Percentiles rank a stretch among this genome's conserved stretches.
These are phyloP conservation scores for Macrosiphum euphorbiae DNA, from an alignment of 2,888 invertebrate species.

Conservation along the genomic window DNA sequence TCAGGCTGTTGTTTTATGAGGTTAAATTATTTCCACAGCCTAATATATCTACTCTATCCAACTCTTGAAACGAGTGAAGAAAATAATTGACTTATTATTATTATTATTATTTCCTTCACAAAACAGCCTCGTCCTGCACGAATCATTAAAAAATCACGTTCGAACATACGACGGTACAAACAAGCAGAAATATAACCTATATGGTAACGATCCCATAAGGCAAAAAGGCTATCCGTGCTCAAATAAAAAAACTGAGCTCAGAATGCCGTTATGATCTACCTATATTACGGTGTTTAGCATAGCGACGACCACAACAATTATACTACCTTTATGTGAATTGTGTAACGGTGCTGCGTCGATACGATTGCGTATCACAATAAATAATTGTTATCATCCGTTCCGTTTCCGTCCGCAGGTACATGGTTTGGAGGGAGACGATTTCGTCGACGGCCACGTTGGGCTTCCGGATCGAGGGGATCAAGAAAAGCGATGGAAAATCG, in stretches of 20 bases:
- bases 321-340: neutral
- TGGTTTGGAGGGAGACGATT: conserved; percentile 94
- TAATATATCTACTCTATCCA: too few relatives aligned
- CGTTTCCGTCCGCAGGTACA: conserved; percentile 67
- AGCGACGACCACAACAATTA: neutral
- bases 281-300: neutral
- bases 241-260: neutral
- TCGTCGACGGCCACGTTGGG: conserved; percentile 97
- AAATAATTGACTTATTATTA: too few relatives aligned
- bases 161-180: too few relatives aligned
- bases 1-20: too few relatives aligned
- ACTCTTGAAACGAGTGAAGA: too few relatives aligned
- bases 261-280: neutral
- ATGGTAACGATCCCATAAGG: neutral
- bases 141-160: too few relatives aligned
- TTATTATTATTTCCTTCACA: too few relatives aligned
- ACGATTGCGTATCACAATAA: neutral
- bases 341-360: neutral
- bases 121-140: too few relatives aligned
- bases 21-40: too few relatives aligned
- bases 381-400: neutral
- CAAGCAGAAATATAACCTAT: neutral
- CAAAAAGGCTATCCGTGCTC: neutral
- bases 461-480: conserved; percentile 95
- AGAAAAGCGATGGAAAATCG: conserved; percentile 89